Evolutionary conservation across 1,140 invertebrate species (phyloP).

Genomic region (Rhynchophorus ferrugineus): DNA sequence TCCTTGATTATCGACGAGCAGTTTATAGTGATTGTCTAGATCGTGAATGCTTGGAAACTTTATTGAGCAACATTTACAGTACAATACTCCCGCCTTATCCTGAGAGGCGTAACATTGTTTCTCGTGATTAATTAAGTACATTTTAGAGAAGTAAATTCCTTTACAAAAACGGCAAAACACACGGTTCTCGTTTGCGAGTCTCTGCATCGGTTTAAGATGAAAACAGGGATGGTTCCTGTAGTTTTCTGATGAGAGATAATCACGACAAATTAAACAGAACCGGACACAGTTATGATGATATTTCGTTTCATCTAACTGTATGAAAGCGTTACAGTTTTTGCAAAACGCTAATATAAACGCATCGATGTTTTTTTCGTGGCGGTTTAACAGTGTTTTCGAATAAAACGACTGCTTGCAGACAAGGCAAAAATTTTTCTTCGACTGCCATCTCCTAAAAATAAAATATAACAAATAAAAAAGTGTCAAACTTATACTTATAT

Average conservation of each 20-base stretch:
- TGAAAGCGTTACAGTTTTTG: background rate
- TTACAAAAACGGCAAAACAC: slow-evolving; percentile 7
- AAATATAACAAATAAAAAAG: too few relatives aligned
- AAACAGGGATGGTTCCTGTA: background rate
- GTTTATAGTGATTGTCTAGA: too few relatives aligned
- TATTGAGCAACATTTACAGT: background rate
- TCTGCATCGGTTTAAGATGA: background rate
- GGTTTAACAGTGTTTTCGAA: slow-evolving; percentile 21
- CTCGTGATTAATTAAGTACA: background rate
- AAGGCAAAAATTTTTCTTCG: background rate
- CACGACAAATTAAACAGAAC: background rate
- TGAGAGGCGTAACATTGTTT: background rate
- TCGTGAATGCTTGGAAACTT: too few relatives aligned
- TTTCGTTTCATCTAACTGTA: background rate
- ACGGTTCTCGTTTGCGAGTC: background rate
- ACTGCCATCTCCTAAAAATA: background rate
- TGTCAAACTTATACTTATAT: too few relatives aligned
- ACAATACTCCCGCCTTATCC: background rate
- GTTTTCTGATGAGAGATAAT: background rate
- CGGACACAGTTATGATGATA: background rate
- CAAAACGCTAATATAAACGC: slow-evolving; percentile 4
- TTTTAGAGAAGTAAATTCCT: background rate
- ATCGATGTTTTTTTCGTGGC: slow-evolving; percentile 9
- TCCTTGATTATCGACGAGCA: too few relatives aligned
- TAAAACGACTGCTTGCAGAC: slow-evolving; percentile 23